phyloP scores from a whole-genome alignment of 2,888 invertebrate species.

The Hemaris fuciformis region DNA sequence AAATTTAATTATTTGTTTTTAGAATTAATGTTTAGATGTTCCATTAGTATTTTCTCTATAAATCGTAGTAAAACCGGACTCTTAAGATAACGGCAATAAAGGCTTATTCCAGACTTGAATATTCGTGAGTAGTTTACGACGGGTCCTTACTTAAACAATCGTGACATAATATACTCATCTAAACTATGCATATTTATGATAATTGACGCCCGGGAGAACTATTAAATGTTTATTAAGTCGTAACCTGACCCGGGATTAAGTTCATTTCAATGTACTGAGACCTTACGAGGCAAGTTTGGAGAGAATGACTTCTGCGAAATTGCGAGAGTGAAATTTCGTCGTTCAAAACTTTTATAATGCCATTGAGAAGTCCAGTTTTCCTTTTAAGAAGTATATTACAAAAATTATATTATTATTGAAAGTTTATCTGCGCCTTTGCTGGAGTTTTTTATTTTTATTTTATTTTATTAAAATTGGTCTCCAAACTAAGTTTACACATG shows the following conservation, averaged over 20 bases:
- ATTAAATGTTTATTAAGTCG: neutral
- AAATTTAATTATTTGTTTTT: too few relatives aligned
- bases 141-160: neutral
- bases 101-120: neutral
- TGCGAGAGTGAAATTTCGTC: neutral
- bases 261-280: neutral
- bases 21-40: too few relatives aligned
- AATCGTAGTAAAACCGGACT: neutral
- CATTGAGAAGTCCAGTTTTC: too few relatives aligned
- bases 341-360: neutral
- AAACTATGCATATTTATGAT: neutral
- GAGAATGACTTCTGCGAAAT: neutral
- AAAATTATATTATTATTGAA: too few relatives aligned
- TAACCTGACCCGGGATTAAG: neutral
- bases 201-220: neutral
- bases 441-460: too few relatives aligned
- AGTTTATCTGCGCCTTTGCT: too few relatives aligned
- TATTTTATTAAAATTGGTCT: too few relatives aligned
- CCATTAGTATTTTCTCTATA: neutral
- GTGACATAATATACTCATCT: neutral
- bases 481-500: too few relatives aligned
- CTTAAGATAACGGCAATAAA: neutral
- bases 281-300: neutral
- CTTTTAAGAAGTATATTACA: too few relatives aligned
- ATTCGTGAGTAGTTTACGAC: neutral